Base-by-base conservation (phyloP, 2,113 vertebrate species). In the Scomber colias region DNA sequence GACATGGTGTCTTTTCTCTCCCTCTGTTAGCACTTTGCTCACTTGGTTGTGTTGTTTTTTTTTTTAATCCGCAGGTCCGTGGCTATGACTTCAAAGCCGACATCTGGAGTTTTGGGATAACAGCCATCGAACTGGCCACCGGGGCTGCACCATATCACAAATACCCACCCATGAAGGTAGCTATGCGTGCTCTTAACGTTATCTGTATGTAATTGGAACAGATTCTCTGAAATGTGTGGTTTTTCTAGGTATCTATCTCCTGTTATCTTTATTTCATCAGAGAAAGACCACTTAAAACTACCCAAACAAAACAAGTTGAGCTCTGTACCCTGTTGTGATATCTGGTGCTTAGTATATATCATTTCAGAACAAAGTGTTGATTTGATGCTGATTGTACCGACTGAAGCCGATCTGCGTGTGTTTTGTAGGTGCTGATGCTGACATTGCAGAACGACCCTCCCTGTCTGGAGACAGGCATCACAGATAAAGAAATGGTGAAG, bases 61-160 rank as follows among this genome's bases (percentile, higher is more conserved):
- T 21, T 80, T 83, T 76, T 17, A 14, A 61, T 81, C 91, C 87
- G 3, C 87, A 99, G 98, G 97, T 99, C 53, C 95, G 97, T 85
- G 98, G 98, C 57, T 99, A 99, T 11, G 98, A 99, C 90, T 99
- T 98, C 92, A 99, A 99, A 94, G 98, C 98, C 27, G 98, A 99
- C 89, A 99, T 99, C 89, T 99, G 98, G 98, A 99, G 98, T 92
- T 99, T 99, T 87, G 98, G 97, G n/a, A 99, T 99, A 88, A 99
- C 98, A 10, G 98, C 98, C 35, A 99, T 99, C 2, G 98, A 99
- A 83, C 89, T 99, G 79, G 98, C 98, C 40, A 99, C 97, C 0
- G 98, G 98, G 50, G 97, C 98, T 5, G 98, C 98, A 72, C 98
- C 98, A 30, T 99, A 99, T 84, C 98, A 99, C 90, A 99, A 99